phyloP scores from a whole-genome alignment of 2,113 vertebrate species.

The Pluvianellus socialis region DNA sequence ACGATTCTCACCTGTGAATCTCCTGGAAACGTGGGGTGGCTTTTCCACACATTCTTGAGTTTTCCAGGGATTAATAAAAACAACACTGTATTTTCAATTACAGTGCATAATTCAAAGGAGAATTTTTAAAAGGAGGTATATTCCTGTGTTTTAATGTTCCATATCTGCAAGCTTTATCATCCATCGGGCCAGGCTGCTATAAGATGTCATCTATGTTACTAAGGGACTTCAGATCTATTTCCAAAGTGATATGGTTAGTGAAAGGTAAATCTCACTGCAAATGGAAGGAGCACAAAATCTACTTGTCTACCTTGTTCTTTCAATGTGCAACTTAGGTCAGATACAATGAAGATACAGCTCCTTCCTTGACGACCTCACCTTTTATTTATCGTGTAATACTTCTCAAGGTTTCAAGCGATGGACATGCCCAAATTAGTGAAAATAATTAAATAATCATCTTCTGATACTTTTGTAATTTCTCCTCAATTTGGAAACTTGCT shows the following conservation, averaged over 20 bases:
- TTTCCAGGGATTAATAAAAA: neutral
- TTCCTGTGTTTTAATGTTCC: neutral
- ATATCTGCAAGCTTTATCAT: neutral
- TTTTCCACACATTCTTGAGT: neutral
- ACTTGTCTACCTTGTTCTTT: neutral
- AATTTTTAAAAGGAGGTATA: neutral
- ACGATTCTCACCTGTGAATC: neutral
- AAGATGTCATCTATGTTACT: neutral
- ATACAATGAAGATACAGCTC: neutral
- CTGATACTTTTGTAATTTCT: neutral
- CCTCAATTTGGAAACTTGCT: neutral
- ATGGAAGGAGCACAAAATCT: neutral
- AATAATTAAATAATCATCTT: neutral
- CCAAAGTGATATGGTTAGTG: neutral
- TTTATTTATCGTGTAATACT: neutral
- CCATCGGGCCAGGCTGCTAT: neutral
- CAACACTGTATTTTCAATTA: neutral
- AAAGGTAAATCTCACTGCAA: neutral
- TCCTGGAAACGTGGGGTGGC: neutral
- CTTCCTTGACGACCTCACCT: neutral
- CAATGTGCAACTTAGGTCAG: neutral
- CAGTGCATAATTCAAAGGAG: neutral
- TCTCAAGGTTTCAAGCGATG: neutral
- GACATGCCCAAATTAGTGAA: neutral
- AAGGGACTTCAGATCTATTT: neutral